These are phyloP conservation scores for Lagopus muta DNA, from an alignment of 2,113 vertebrate species.

Conservation along the genomic window DNA sequence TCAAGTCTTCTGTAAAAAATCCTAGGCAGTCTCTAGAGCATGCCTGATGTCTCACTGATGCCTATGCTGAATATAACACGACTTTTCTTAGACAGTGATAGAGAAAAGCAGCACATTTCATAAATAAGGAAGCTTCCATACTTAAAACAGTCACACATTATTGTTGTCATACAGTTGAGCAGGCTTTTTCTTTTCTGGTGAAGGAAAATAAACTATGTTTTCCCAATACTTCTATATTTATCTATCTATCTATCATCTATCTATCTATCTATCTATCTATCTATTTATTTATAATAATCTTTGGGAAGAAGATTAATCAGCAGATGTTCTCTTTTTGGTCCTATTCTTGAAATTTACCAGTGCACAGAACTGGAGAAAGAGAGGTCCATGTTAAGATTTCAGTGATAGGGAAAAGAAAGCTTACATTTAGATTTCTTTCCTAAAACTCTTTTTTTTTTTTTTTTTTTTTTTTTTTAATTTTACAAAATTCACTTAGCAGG, in stretches of 20 bases:
- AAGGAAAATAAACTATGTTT: neutral
- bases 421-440: neutral
- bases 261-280: neutral
- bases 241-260: too few relatives aligned
- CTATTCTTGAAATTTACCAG: neutral
- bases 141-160: rapidly evolving
- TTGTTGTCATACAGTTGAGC: rapidly evolving
- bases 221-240: rapidly evolving
- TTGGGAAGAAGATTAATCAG: neutral
- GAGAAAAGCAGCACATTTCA: neutral
- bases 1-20: neutral
- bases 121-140: neutral
- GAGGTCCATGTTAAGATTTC: neutral
- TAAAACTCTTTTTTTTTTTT: neutral
- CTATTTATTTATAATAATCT: neutral
- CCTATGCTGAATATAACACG: neutral
- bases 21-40: rapidly evolving
- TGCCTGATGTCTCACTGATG: neutral
- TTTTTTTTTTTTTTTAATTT: neutral
- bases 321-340: neutral
- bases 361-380: neutral
- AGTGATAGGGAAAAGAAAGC: neutral
- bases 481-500: neutral
- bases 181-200: neutral
- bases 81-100: neutral